Evolutionary conservation across 1,140 invertebrate genomes (phyloP).

Genomic region (Drosophila tristis): DNA sequence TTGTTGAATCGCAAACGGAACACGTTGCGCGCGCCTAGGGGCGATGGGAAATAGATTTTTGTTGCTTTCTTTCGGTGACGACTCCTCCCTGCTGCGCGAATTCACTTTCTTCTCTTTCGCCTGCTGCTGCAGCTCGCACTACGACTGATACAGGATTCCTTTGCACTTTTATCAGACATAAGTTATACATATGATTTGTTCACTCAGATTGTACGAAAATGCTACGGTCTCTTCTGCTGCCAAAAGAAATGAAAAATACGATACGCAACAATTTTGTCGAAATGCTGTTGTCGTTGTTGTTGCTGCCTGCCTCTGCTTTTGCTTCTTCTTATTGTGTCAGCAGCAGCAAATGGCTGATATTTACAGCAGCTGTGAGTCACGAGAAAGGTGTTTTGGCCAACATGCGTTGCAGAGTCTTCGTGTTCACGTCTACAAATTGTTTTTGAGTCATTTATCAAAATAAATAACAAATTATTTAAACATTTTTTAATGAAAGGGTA

Average conservation of each 20-base stretch:
- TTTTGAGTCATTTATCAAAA: no score
- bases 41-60: conserved; percentile 36
- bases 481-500: no score
- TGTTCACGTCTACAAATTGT: no score
- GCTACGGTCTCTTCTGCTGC: conserved; percentile 20
- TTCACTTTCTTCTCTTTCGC: conserved; percentile 78
- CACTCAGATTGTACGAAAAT: conserved; percentile 58
- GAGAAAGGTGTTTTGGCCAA: not conserved
- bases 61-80: conserved; percentile 35
- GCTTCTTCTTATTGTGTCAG: conserved; percentile 32
- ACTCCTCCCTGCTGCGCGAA: conserved; percentile 23
- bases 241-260: conserved; percentile 55
- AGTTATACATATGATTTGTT: conserved; percentile 75
- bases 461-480: no score
- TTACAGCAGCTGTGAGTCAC: conserved; percentile 12
- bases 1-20: conserved; percentile 20
- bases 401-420: conserved; percentile 8
- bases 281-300: conserved; percentile 29
- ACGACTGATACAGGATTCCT: conserved; percentile 75
- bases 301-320: conserved; percentile 15
- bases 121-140: conserved; percentile 78
- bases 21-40: conserved; percentile 56
- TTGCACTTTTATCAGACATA: conserved; percentile 77
- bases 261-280: conserved; percentile 73
- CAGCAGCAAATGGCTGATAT: conserved; percentile 22